These are phyloP conservation scores for Syngnathus acus DNA, from an alignment of 2,797 vertebrate genomes.

Conservation along the genomic window DNA sequence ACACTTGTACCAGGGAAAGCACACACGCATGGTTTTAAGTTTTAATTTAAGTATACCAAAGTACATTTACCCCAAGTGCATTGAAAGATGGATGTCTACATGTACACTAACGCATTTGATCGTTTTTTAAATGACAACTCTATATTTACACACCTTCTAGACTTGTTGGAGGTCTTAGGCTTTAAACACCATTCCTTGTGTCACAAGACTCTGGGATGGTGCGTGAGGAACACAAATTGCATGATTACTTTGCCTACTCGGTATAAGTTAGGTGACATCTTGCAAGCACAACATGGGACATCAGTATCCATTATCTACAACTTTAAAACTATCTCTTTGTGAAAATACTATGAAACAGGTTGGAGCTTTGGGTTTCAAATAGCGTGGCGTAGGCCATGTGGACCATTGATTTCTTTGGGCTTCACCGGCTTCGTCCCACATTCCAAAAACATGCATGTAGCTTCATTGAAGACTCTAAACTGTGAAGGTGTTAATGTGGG, in stretches of 20 bases:
- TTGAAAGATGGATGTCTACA: background rate
- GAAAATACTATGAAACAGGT: background rate
- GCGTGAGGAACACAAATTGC: background rate
- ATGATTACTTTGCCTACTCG: background rate
- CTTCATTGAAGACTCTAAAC: background rate
- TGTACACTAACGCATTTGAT: slow-evolving; percentile 1
- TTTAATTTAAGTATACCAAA: background rate
- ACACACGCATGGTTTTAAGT: background rate
- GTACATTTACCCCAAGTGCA: background rate
- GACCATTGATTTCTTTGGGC: no score
- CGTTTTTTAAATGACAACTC: slow-evolving; percentile 29
- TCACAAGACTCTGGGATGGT: slow-evolving; percentile 25
- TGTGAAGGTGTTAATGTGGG: background rate
- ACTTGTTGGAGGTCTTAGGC: slow-evolving; percentile 16
- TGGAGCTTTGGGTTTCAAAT: background rate
- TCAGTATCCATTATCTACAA: background rate
- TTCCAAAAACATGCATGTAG: background rate
- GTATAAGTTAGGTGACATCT: background rate
- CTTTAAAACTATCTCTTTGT: background rate
- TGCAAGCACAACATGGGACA: background rate
- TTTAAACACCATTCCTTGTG: slow-evolving; percentile 44
- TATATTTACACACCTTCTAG: slow-evolving; percentile 39
- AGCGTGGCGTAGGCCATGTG: no score
- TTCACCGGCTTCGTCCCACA: no score
- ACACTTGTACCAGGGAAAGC: slow-evolving; percentile 2